Base-by-base conservation (phyloP, 2,888 invertebrate genomes). In the Acleris emargana region DNA sequence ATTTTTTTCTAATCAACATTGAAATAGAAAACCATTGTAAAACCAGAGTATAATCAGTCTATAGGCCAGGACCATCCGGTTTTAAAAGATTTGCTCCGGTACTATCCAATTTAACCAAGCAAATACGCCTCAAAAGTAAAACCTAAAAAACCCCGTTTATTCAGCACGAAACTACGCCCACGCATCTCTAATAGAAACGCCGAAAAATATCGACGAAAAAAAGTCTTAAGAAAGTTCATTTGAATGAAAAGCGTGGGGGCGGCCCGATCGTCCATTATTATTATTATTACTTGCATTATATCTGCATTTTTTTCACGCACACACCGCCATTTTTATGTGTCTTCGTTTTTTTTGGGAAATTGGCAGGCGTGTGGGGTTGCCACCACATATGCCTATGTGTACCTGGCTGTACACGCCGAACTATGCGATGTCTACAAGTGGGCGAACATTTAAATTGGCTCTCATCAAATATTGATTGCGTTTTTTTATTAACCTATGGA, bases 401-500 rank as follows among this genome's bases (percentile, higher is more conserved):
- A 68, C 75, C 75, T 77, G 73, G 75, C 69, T 45, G 17, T 45
- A 72, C 72, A 79, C 76, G 79, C 82, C 83, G 87, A 90, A 91
- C 91, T 91, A 90, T 89, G 82, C 90, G 88, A 89, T 91, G 91
- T 91, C 91, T 92, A 91, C 91, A 92, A 91, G 91, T 90, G 91
- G 88, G 86, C 87, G 89, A 89, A 88, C 91, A 89, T 90, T 90
- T 89, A 91, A 91, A 92, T 91, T 91, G 91, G 89, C 89, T 87
- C 91, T 91, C 91, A 91, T 92, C 91, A 92, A 90, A 91, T 91
- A 92, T 91, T 91, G 91, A 89, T 88, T 88, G 87, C 86, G 81
- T 90, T 90, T 90, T 91, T 91, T 89, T 88, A 91, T 89, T 90
- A 90, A 82, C 88, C 85, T 82, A 81, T 82, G 78, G 76, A 78